Base-by-base conservation (phyloP, 2,797 vertebrate genomes). In the Falco peregrinus region DNA sequence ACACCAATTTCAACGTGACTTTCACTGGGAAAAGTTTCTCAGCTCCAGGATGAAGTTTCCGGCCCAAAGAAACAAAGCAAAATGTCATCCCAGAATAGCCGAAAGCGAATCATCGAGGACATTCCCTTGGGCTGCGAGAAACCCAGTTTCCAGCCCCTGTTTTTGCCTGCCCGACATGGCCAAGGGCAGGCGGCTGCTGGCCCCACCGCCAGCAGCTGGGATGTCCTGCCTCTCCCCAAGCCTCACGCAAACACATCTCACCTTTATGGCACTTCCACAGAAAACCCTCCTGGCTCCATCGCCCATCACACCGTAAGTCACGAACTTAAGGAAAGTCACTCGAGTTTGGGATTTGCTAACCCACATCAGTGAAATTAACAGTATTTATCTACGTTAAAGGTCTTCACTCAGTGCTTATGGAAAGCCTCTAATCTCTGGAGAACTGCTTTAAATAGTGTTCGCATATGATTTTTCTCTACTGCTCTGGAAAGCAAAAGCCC, bases 201-300 rank as follows among this genome's bases (percentile, higher is more conserved):
- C 25, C 43, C 54, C 8, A 1, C 43, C 10, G 12, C 3, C 1
- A 33, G 50, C 2, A 1, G 5, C 28, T 24, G 1, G 50, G 41
- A 35, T 41, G 20, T 24, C 71, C 87, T 57, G 25, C 51, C 67
- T 68, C 41, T 75, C n/a, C 65, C 41, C 22, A 25, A 13, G 6
- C 17, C 18, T 45, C 48, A 16, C 10, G 11, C 16, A 75, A 68
- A 59, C 29, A 48, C 9, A n/a, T 26, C 71, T 41, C 71, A 39
- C 31, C 10, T 50, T 39, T 20, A 35, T 1, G 33, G n/a, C 6
- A 28, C 14, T 50, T 47, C 33, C n/a, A 50, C 1, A 29, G 73
- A 75, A 75, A 94, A 10, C 24, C 21, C 13, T 64, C 21, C 76
- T 4, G 19, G 14, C 48, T 85, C 47, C 37, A 15, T 6, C 3